Base-by-base conservation (phyloP, 2,888 invertebrate species). In the Philaethria dido region DNA sequence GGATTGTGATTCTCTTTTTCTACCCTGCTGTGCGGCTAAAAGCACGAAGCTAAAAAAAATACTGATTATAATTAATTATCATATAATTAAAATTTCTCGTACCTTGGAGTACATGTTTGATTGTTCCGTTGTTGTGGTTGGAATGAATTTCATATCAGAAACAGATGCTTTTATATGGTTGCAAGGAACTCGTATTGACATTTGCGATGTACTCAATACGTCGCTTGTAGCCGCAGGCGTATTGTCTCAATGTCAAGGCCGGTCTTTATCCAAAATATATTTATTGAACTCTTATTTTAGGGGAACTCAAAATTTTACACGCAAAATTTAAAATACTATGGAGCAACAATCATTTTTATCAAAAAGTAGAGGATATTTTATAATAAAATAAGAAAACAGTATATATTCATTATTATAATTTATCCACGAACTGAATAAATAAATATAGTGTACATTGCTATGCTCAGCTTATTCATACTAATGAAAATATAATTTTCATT, bases 81-180 rank as follows among this genome's bases (percentile, higher is more conserved):
- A 42, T 42, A 25, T 22, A 11, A 22, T 22, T 42, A 16, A 22
- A 22, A 42, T 57, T 25, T 5, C n/a, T 66, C 72, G 79, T 87
- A 91, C 90, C 90, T 91, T 90, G 79, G 90, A 77, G 86, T 84
- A 92, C 91, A 91, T 90, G 89, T 85, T 89, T 85, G 81, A 80
- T 77, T 83, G 80, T 85, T 78, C 77, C 75, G 86, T 80, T 82
- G 84, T 76, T 82, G 80, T 77, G 79, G 81, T 82, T 83, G 82
- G 85, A 86, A 88, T 91, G 85, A 76, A 81, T 86, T 88, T 85
- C 78, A 80, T 80, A 81, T 79, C 85, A 83, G 76, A 78, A 78
- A 80, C 83, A 82, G 82, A 85, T 83, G 88, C 88, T 90, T 89
- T 86, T 92, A 90, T 92, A 92, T 82, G 73, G 75, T 70, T 74